A percentile compares a stretch with the other conserved stretches of the same genome.
These are phyloP conservation scores for Drosophila anomelani DNA, from an alignment of 2,888 invertebrate species.

Conservation along the genomic window DNA sequence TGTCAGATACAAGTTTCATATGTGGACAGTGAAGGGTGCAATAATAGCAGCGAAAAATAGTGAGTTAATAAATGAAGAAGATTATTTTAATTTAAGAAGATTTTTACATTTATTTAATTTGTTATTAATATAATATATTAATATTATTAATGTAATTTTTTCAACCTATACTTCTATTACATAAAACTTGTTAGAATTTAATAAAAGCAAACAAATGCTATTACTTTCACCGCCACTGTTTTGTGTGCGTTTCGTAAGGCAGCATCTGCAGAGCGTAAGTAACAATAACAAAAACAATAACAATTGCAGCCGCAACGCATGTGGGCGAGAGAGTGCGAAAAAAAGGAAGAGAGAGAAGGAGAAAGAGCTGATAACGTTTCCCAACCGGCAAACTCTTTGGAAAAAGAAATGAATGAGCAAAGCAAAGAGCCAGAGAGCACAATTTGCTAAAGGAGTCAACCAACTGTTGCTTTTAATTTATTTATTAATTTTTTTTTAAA, in stretches of 20 bases:
- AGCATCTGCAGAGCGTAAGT: slow-evolving; percentile 14
- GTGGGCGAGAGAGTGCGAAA: slow-evolving; percentile 27
- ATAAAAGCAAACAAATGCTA: neutral
- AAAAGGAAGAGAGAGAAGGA: slow-evolving; percentile 3
- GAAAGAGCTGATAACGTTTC: slow-evolving; percentile 17
- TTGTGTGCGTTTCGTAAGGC: slow-evolving; percentile 65
- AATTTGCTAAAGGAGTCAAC: neutral
- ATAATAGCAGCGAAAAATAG: neutral
- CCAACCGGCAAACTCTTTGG: slow-evolving; percentile 25
- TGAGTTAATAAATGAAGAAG: neutral
- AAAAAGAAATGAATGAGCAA: neutral
- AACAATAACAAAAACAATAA: slow-evolving; percentile 6
- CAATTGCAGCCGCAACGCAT: slow-evolving; percentile 35
- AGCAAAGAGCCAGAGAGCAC: neutral
- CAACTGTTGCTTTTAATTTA: neutral
- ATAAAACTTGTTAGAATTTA: no score
- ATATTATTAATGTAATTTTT: no score
- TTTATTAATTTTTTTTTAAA: neutral
- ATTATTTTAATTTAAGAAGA: no score
- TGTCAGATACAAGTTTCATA: slow-evolving; percentile 22
- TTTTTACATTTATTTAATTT: neutral
- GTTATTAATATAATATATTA: neutral
- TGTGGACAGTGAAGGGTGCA: neutral
- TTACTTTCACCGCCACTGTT: slow-evolving; percentile 6
- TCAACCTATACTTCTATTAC: no score